Conservation (phyloP, 2,888 invertebrate species). For the Cheilosia scutellata region DNA sequence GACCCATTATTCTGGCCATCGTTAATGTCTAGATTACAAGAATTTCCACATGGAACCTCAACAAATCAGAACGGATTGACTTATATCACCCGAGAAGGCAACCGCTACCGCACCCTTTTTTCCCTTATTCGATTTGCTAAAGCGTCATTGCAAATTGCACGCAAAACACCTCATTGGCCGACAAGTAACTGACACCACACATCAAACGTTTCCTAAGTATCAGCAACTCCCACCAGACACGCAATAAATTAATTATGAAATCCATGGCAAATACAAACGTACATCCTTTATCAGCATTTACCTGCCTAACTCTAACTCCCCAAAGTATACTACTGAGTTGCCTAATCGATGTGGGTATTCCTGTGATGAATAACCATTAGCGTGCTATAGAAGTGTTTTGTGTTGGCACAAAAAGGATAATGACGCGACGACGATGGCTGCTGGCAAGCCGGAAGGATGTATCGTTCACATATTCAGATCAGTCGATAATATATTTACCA, state of each 20-base stretch:
- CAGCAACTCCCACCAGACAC: conserved; percentile 21
- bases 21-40: too few species aligned
- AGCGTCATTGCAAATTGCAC: background rate
- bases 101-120: background rate
- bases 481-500: conserved; percentile 22
- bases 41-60: background rate
- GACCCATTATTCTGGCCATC: too few species aligned
- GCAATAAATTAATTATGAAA: conserved; percentile 42
- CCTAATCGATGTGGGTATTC: conserved; percentile 46
- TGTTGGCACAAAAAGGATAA: conserved; percentile 3
- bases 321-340: conserved; percentile 10
- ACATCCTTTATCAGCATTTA: conserved; percentile 29
- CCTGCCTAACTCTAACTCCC: conserved; percentile 19
- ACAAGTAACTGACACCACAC: conserved; percentile 8
- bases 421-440: background rate
- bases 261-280: conserved; percentile 1
- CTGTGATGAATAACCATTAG: conserved; percentile 52
- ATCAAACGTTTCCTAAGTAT: background rate
- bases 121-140: too few species aligned
- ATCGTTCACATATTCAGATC: conserved; percentile 15
- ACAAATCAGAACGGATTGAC: background rate
- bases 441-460: background rate
- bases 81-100: background rate
- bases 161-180: background rate
- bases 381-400: conserved; percentile 1